These are phyloP conservation scores for Hypotaenidia philippensis DNA, from an alignment of 2,797 vertebrate species.

Conservation along the genomic window DNA sequence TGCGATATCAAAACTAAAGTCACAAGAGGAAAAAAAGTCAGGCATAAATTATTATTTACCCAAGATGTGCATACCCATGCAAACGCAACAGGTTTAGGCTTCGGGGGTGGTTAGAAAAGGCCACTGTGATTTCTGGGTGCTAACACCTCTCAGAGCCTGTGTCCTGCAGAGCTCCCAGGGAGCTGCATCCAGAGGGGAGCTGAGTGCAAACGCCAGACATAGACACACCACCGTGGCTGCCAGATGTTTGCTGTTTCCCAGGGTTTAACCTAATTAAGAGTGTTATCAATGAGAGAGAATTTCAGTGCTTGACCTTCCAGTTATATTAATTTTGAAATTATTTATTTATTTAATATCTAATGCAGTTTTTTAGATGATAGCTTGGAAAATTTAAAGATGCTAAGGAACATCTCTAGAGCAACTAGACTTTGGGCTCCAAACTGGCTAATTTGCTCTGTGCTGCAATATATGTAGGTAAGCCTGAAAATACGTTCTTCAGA, in stretches of 20 bases:
- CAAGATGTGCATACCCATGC: not conserved
- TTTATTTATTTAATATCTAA: not conserved
- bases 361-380: not conserved
- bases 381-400: not conserved
- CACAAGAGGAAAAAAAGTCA: conserved; percentile 85
- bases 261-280: not conserved
- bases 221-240: not conserved
- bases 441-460: not conserved
- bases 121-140: conserved; percentile 51
- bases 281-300: not conserved
- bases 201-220: not conserved
- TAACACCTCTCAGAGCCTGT: not conserved
- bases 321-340: not conserved
- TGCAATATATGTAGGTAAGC: not conserved
- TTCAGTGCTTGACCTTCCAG: not conserved
- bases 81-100: conserved; percentile 68
- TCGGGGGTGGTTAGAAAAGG: conserved; percentile 48
- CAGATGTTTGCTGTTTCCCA: not conserved
- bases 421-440: not conserved
- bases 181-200: not conserved
- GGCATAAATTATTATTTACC: conserved; percentile 91
- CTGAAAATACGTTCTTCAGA: not conserved
- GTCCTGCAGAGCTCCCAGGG: not conserved
- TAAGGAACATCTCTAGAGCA: not conserved
- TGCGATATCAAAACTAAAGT: conserved; percentile 96